Evolutionary conservation across 2,888 invertebrate species (phyloP), one percentile per base, ranked within the genome.

Genomic region (Melanargia galathea): DNA sequence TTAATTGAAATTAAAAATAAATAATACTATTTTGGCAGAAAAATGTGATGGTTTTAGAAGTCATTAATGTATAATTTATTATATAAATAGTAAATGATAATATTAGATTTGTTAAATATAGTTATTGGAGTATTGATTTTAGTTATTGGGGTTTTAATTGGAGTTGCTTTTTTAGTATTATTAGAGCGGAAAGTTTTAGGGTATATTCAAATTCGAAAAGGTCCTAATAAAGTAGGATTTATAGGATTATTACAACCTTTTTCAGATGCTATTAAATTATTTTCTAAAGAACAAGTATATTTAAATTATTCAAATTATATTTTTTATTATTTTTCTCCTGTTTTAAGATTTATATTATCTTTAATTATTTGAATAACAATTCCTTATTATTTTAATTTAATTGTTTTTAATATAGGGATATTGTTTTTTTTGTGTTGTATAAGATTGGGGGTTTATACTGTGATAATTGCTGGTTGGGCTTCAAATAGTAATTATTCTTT

Each of bases 401-500:
- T 92, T 76, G 91, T 80, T 67, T 93, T 93, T 92, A 91, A 89
- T 85, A 93, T 93, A 73, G 46, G 46, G 2, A 6, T 46, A 11
- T 46, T 46, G 20, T 45, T 24, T 24, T 24, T 46, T 92, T 90
- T 95, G 73, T 92, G 93, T 87, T 85, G 93, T 84, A 92, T 92
- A 13, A 93, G 94, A 18, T 75, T 95, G 69, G 92, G 93, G 0
- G 94, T 95, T 73, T 95, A 95, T 90, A 89, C 89, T 0, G 79
- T 94, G 57, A 92, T 95, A 81, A 74, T 94, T 71, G 85, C 93
- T 8, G 95, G 95, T 0, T 95, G 95, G 11, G 95, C 94, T 70
- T 95, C 94, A 10, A 95, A 95, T 92, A 95, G 94, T 60, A 93
- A 93, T 87, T 95, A 95, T 93, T 84, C 95, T 45, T 89, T 95